Percentiles rank a stretch among this genome's conserved stretches.
Evolutionary conservation across 2,797 vertebrate genomes (phyloP).

Genomic region (Urophycis tenuis): DNA sequence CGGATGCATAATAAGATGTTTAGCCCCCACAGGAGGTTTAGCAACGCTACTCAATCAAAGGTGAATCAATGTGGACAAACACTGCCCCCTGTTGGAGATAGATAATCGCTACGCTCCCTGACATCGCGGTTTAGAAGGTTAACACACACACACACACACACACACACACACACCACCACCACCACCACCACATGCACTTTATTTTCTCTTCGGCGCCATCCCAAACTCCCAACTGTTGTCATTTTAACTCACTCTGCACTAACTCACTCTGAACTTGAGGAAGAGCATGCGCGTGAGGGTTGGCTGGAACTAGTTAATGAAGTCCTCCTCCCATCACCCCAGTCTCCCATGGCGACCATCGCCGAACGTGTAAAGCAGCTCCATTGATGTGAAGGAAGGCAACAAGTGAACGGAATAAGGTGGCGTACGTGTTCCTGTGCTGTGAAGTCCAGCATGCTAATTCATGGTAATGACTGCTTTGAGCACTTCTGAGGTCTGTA

Average conservation of each 20-base stretch:
- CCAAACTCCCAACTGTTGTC: background rate
- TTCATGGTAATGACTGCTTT: background rate
- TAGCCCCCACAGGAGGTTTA: slow-evolving; percentile 23
- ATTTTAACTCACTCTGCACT: background rate
- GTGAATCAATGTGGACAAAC: slow-evolving; percentile 17
- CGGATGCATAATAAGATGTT: background rate
- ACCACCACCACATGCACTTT: background rate
- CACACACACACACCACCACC: background rate
- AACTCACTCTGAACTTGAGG: slow-evolving; percentile 74
- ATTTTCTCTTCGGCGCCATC: background rate
- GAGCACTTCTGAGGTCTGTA: background rate
- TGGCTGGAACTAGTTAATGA: slow-evolving; percentile 83
- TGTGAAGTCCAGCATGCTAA: background rate
- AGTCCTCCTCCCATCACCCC: slow-evolving; percentile 81
- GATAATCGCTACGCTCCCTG: slow-evolving; percentile 16
- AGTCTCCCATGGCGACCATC: slow-evolving; percentile 84
- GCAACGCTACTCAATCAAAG: background rate
- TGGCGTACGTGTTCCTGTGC: background rate
- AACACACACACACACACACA: slow-evolving; percentile 14
- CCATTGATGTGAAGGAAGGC: slow-evolving; percentile 63
- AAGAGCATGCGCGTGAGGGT: slow-evolving; percentile 77
- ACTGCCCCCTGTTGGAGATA: slow-evolving; percentile 41
- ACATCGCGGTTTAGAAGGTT: background rate
- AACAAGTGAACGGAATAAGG: background rate
- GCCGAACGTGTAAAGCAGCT: slow-evolving; percentile 84